Conservation (phyloP, 1,140 invertebrate genomes). For the Drosophila persimilis region DNA sequence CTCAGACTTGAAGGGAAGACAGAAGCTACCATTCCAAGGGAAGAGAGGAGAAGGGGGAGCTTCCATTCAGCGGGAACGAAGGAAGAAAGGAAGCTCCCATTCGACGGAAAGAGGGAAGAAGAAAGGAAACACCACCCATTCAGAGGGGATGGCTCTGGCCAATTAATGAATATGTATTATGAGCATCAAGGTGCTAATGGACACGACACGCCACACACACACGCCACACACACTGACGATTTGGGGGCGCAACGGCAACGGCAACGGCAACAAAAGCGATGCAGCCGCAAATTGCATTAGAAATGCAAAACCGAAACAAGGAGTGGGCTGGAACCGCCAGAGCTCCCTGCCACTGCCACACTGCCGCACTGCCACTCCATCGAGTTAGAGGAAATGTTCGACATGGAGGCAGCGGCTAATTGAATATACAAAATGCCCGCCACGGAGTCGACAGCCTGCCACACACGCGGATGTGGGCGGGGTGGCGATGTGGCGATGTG, state of each 20-base stretch:
- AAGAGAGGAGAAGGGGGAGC: background rate
- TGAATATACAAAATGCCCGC: conserved; percentile 74
- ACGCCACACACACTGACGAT: conserved; percentile 29
- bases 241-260: conserved; percentile 30
- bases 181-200: conserved; percentile 78
- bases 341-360: background rate
- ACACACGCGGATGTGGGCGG: too few species aligned
- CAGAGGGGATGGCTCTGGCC: conserved; percentile 14
- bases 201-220: conserved; percentile 79
- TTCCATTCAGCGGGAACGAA: too few species aligned
- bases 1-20: background rate
- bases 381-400: conserved; percentile 54
- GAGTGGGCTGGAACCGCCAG: conserved; percentile 24
- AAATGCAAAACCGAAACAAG: conserved; percentile 79
- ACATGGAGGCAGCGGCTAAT: conserved; percentile 57
- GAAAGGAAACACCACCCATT: conserved; percentile 2
- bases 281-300: conserved; percentile 78
- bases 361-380: conserved; percentile 1
- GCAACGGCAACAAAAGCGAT: conserved; percentile 59
- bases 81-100: background rate
- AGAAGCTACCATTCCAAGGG: background rate
- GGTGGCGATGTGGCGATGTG: background rate
- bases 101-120: background rate
- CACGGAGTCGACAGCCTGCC: background rate
- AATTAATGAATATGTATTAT: conserved; percentile 81